These are phyloP conservation scores for Phortica variegata DNA, from an alignment of 1,140 invertebrate species.

Conservation along the genomic window DNA sequence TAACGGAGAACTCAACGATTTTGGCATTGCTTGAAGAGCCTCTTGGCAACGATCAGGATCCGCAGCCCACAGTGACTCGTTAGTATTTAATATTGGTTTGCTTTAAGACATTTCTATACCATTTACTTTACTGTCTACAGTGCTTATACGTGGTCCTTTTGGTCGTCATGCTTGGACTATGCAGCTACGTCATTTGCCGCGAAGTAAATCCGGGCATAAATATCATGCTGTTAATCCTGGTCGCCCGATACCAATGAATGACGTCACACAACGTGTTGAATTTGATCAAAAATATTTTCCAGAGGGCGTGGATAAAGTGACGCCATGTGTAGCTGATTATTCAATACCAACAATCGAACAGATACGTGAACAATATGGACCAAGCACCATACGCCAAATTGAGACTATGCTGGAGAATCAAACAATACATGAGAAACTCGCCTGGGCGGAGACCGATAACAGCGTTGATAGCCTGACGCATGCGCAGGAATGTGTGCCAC, in stretches of 20 bases:
- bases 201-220: slow-evolving; percentile 74
- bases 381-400: slow-evolving; percentile 61
- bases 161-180: slow-evolving; percentile 93
- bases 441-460: slow-evolving; percentile 55
- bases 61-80: slow-evolving; percentile 72
- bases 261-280: slow-evolving; percentile 64
- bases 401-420: slow-evolving; percentile 60
- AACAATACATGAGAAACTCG: slow-evolving; percentile 54
- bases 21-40: slow-evolving; percentile 89
- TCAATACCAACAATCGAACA: slow-evolving; percentile 71
- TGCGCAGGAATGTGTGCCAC: slow-evolving; percentile 75
- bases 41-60: slow-evolving; percentile 77
- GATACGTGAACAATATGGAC: slow-evolving; percentile 61
- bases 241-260: slow-evolving; percentile 74
- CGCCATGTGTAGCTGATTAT: slow-evolving; percentile 72
- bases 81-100: slow-evolving; percentile 11
- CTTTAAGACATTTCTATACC: not conserved
- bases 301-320: slow-evolving; percentile 78
- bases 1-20: slow-evolving; percentile 86
- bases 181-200: slow-evolving; percentile 79
- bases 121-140: slow-evolving; percentile 43
- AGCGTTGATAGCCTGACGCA: slow-evolving; percentile 48
- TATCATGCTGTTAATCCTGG: slow-evolving; percentile 72
- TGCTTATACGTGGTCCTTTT: slow-evolving; percentile 86
- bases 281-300: slow-evolving; percentile 79